Conservation (phyloP, 2,113 vertebrate species). For the Tupaia tana region DNA sequence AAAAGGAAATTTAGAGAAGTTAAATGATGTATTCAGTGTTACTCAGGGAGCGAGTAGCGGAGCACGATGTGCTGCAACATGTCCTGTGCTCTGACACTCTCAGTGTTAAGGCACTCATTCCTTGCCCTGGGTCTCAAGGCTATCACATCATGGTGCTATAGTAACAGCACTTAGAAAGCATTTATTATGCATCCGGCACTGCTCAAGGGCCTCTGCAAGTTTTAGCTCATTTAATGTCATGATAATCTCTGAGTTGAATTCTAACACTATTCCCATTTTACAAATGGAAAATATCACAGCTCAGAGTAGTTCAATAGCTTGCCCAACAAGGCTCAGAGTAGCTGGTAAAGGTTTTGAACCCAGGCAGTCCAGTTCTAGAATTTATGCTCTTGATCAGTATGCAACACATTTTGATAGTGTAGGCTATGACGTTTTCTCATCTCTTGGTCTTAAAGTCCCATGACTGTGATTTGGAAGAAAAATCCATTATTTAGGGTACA, state of each 20-base stretch:
- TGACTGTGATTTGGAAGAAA: not conserved
- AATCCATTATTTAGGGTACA: not conserved
- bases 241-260: not conserved
- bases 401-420: not conserved
- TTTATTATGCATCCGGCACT: not conserved
- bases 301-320: not conserved
- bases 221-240: not conserved
- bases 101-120: too few species aligned
- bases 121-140: rapidly evolving
- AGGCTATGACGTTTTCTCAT: not conserved
- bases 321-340: not conserved
- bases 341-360: not conserved
- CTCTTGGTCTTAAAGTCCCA: not conserved
- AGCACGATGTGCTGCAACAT: not conserved
- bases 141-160: rapidly evolving
- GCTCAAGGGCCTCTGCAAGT: not conserved
- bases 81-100: rapidly evolving
- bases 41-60: not conserved
- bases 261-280: not conserved
- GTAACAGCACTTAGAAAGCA: not conserved
- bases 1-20: not conserved
- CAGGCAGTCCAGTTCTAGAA: not conserved
- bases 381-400: not conserved
- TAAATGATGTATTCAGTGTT: not conserved
- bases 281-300: not conserved